A percentile compares a stretch with the other conserved stretches of the same genome.
phyloP scores from a whole-genome alignment of 2,888 invertebrate species.

The Sipha maydis region DNA sequence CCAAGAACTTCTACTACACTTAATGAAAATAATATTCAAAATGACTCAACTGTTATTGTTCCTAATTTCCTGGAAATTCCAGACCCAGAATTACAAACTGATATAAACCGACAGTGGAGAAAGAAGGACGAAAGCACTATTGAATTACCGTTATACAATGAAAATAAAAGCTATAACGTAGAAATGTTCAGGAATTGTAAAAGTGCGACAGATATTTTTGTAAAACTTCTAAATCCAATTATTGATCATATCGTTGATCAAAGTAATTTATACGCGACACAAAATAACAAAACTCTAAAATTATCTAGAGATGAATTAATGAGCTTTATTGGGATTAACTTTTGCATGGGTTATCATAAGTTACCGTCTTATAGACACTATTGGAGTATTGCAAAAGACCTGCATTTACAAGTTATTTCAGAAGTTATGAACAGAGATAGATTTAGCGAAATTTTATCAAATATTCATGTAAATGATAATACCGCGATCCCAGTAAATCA shows the following conservation, averaged over 20 bases:
- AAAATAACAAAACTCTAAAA: slow-evolving; percentile 18
- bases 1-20: slow-evolving; percentile 15
- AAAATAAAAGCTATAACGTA: no score
- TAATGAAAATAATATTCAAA: slow-evolving; percentile 6
- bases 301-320: neutral
- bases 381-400: slow-evolving; percentile 8
- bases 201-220: no score
- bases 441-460: no score
- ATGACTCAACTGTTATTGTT: neutral
- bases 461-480: no score
- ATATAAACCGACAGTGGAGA: slow-evolving; percentile 13
- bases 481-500: no score
- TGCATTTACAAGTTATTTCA: no score
- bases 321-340: slow-evolving; percentile 22
- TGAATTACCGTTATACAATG: no score
- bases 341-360: slow-evolving; percentile 28
- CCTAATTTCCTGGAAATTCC: slow-evolving; percentile 2
- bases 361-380: slow-evolving; percentile 21
- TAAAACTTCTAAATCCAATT: no score
- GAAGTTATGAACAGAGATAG: no score
- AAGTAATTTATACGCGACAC: slow-evolving; percentile 26
- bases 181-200: no score
- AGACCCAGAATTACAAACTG: slow-evolving; percentile 3
- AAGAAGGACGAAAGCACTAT: neutral
- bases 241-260: no score